Conservation (phyloP, 2,888 invertebrate genomes). For the Priocnemis perturbator region DNA sequence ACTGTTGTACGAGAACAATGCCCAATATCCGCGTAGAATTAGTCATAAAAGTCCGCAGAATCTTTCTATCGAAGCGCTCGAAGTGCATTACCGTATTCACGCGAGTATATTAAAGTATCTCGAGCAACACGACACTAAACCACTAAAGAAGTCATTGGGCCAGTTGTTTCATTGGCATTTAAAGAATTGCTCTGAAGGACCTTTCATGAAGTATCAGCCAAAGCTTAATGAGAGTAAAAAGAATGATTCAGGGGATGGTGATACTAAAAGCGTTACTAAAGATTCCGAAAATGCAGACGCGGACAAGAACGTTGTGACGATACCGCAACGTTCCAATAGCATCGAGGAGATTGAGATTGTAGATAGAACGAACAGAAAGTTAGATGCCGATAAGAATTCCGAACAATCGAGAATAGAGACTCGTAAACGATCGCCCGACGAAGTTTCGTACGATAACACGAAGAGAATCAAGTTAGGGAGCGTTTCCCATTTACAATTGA, state of each 20-base stretch:
- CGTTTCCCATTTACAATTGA: constrained; percentile 68
- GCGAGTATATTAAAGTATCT: constrained; percentile 92
- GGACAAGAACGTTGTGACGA: constrained; percentile 55
- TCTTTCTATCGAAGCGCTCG: constrained; percentile 91
- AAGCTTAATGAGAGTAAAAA: constrained; percentile 71
- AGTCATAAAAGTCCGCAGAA: constrained; percentile 89
- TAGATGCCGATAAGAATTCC: constrained; percentile 23
- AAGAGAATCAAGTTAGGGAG: constrained; percentile 67
- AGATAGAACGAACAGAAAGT: constrained; percentile 47
- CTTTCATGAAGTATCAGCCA: constrained; percentile 76
- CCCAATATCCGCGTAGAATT: constrained; percentile 90
- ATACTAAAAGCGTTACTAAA: constrained; percentile 35
- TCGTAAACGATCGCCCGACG: constrained; percentile 58
- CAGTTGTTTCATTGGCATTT: constrained; percentile 79
- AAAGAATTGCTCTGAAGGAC: constrained; percentile 74
- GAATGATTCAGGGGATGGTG: constrained; percentile 42
- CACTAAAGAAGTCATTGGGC: constrained; percentile 79
- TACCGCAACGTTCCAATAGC: constrained; percentile 58
- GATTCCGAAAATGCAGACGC: constrained; percentile 51
- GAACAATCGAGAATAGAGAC: constrained; percentile 54
- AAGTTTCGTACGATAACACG: constrained; percentile 46
- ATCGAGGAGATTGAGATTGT: constrained; percentile 62
- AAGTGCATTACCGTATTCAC: constrained; percentile 90
- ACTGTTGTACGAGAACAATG: constrained; percentile 86
- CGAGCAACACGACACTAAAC: constrained; percentile 85